Evolutionary conservation across 2,113 vertebrate species (phyloP).

Genomic region (Fregata magnificens): DNA sequence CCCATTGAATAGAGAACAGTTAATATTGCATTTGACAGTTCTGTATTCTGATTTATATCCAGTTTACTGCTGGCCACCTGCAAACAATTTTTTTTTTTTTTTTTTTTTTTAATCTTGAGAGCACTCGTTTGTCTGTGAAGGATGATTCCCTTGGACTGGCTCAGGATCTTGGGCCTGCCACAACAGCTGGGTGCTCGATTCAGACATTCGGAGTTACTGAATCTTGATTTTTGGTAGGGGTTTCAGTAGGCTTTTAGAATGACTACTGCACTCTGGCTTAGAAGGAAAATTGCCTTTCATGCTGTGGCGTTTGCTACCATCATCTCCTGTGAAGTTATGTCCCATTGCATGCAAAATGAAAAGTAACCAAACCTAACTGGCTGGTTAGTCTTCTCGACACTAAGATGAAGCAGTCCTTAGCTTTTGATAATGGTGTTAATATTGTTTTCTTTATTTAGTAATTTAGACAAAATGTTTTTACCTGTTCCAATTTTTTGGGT

Average conservation of each 20-base stretch:
- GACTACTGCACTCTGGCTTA: not conserved
- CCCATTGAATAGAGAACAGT: not conserved
- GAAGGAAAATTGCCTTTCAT: not conserved
- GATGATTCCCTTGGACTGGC: not conserved
- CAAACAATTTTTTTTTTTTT: not conserved
- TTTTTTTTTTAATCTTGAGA: not conserved
- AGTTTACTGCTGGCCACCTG: slow-evolving; percentile 24
- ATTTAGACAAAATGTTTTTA: not conserved
- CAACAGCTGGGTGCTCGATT: not conserved
- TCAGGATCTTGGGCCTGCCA: not conserved
- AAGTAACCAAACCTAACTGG: not conserved
- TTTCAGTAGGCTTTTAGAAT: not conserved
- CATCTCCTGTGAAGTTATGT: not conserved
- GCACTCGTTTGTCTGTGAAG: not conserved
- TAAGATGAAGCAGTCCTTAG: not conserved
- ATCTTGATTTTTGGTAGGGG: not conserved
- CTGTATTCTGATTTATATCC: not conserved
- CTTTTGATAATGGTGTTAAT: not conserved
- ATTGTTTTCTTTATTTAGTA: not conserved
- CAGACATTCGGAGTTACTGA: not conserved
- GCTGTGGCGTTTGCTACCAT: not conserved
- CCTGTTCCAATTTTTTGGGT: fast-evolving
- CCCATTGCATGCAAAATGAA: not conserved
- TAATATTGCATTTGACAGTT: not conserved
- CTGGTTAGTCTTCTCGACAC: not conserved